Conservation (phyloP, 2,113 vertebrate genomes). For the Podilymbus podiceps region DNA sequence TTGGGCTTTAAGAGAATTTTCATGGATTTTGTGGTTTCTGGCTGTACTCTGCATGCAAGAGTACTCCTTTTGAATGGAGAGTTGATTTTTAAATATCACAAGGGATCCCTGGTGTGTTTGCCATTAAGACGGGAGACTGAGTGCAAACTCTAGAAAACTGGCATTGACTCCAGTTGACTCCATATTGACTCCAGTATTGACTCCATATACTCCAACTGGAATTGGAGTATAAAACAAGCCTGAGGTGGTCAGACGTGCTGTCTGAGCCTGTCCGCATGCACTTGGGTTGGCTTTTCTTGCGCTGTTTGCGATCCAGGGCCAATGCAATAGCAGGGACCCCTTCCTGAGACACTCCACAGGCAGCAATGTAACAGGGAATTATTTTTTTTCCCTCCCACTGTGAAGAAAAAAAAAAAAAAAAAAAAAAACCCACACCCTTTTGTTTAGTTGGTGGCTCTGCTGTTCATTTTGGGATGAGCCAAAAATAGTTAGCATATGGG, state of each 20-base stretch:
- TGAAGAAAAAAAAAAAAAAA: not conserved
- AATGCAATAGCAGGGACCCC: not conserved
- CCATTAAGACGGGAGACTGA: not conserved
- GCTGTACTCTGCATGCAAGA: not conserved
- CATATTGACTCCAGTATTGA: too few species aligned
- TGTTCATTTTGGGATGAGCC: not conserved
- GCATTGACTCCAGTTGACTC: too few species aligned
- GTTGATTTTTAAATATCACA: not conserved
- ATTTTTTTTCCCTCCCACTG: not conserved
- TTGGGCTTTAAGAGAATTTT: not conserved
- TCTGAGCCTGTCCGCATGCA: not conserved
- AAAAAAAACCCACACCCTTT: fast-evolving
- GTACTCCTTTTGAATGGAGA: not conserved
- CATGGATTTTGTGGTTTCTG: not conserved
- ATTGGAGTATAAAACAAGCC: not conserved
- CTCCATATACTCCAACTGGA: too few species aligned
- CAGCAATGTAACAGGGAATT: not conserved
- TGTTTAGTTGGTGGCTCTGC: not conserved
- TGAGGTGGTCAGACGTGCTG: not conserved
- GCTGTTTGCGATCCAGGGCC: not conserved
- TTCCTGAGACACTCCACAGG: not conserved
- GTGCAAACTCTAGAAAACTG: not conserved
- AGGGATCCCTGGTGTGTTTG: not conserved
- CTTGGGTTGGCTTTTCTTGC: not conserved
- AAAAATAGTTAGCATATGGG: not conserved